These are phyloP conservation scores for Diplosoma virens DNA, from an alignment of 23 tunicate genomes.

Conservation along the genomic window DNA sequence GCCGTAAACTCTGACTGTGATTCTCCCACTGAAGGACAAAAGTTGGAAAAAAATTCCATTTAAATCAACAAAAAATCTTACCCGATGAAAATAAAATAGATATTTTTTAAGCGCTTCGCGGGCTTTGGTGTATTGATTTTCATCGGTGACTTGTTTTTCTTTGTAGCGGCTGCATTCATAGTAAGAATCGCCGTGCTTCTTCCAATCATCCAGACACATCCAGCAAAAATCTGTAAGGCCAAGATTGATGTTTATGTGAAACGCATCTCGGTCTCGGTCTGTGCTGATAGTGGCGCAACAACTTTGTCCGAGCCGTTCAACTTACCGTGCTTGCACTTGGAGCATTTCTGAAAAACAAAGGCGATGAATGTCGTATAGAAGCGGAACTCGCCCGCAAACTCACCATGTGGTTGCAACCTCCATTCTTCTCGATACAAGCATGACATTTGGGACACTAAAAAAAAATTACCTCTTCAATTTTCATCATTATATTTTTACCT, in stretches of 20 bases:
- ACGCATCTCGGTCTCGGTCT: too few species aligned
- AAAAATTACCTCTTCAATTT: neutral
- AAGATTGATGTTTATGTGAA: neutral
- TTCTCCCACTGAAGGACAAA: conserved; percentile 81
- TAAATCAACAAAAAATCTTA: neutral
- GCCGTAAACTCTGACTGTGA: conserved; percentile 64
- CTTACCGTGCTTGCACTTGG: conserved; percentile 77
- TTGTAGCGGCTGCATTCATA: conserved; percentile 83
- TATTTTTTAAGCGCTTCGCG: conserved; percentile 88
- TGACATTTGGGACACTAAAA: conserved; percentile 84
- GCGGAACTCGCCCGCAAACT: neutral
- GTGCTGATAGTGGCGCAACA: too few species aligned
- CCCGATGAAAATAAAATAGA: conserved; percentile 77
- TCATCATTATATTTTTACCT: too few species aligned
- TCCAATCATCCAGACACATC: conserved; percentile 93
- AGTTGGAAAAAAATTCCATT: neutral
- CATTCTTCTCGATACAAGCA: conserved; percentile 89
- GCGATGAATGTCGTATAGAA: neutral
- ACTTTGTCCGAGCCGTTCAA: conserved; percentile 1
- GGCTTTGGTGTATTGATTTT: conserved; percentile 57
- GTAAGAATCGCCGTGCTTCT: conserved; percentile 87
- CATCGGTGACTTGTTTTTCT: conserved; percentile 45
- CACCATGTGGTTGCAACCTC: conserved; percentile 96
- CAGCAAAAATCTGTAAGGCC: conserved; percentile 75
- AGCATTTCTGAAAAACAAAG: conserved; percentile 61